Conservation (phyloP, 2,888 invertebrate genomes). For the Gonocerus acuteangulatus region DNA sequence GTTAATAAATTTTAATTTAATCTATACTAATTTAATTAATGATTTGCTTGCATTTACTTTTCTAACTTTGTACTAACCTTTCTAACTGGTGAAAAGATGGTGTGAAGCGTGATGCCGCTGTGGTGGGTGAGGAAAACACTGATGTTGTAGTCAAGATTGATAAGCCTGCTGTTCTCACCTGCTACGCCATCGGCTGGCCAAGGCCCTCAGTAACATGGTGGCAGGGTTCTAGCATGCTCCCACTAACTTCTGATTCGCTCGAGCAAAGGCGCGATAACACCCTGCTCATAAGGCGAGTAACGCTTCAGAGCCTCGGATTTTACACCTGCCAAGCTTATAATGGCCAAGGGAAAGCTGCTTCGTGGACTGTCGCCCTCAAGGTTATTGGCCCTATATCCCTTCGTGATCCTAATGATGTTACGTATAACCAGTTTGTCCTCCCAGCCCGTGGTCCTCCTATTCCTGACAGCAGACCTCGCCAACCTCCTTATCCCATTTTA, state of each 20-base stretch:
- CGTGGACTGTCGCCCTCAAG: slow-evolving; percentile 65
- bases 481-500: slow-evolving; percentile 40
- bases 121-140: slow-evolving; percentile 59
- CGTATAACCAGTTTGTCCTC: slow-evolving; percentile 55
- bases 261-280: slow-evolving; percentile 67
- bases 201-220: slow-evolving; percentile 76
- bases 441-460: slow-evolving; percentile 46
- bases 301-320: slow-evolving; percentile 64
- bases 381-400: slow-evolving; percentile 63
- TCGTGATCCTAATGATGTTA: slow-evolving; percentile 48
- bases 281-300: slow-evolving; percentile 63
- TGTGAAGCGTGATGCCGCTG: slow-evolving; percentile 51
- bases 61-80: no score
- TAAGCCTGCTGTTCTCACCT: slow-evolving; percentile 61
- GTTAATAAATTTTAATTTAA: no score
- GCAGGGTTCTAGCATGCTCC: slow-evolving; percentile 67
- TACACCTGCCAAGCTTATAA: slow-evolving; percentile 89
- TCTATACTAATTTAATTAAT: no score
- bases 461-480: slow-evolving; percentile 41
- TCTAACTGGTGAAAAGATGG: slow-evolving; percentile 50
- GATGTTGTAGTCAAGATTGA: slow-evolving; percentile 63
- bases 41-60: no score
- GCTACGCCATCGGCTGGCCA: slow-evolving; percentile 76
- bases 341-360: slow-evolving; percentile 65
- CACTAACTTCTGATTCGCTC: slow-evolving; percentile 58